Conservation (phyloP, 2,888 invertebrate genomes). For the Catonia carolina region DNA sequence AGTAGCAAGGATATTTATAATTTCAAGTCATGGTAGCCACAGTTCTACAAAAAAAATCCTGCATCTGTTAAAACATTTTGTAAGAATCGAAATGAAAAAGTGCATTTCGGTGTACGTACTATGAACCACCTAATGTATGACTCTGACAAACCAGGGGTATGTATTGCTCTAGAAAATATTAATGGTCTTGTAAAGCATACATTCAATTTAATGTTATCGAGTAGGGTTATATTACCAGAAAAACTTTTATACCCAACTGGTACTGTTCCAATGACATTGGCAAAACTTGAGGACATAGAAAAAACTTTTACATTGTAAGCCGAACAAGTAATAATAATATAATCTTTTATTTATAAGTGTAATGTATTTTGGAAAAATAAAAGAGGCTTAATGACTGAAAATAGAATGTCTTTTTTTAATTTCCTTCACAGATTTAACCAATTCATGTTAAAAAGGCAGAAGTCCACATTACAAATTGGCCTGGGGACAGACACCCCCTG, state of each 20-base stretch:
- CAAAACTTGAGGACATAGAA: neutral
- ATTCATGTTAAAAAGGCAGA: neutral
- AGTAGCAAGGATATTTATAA: no score
- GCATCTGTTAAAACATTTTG: neutral
- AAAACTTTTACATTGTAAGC: no score
- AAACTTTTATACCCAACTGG: neutral
- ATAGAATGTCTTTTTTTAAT: no score
- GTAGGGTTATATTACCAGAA: neutral
- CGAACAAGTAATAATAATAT: no score
- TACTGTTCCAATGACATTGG: neutral
- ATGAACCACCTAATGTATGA: neutral
- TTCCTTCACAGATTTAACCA: neutral
- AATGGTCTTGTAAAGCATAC: neutral
- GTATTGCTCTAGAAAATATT: neutral
- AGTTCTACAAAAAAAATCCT: neutral
- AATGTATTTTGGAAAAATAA: neutral
- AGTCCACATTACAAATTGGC: neutral
- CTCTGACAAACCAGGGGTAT: neutral
- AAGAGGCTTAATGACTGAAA: neutral
- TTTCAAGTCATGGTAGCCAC: no score
- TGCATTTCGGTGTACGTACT: neutral
- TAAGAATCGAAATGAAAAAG: neutral
- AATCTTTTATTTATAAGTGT: neutral
- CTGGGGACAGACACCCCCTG: neutral
- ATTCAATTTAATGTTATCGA: neutral